A percentile compares a stretch with the other conserved stretches of the same genome.
phyloP scores from a whole-genome alignment of 2,888 invertebrate genomes.

The Anticlea derivata region DNA sequence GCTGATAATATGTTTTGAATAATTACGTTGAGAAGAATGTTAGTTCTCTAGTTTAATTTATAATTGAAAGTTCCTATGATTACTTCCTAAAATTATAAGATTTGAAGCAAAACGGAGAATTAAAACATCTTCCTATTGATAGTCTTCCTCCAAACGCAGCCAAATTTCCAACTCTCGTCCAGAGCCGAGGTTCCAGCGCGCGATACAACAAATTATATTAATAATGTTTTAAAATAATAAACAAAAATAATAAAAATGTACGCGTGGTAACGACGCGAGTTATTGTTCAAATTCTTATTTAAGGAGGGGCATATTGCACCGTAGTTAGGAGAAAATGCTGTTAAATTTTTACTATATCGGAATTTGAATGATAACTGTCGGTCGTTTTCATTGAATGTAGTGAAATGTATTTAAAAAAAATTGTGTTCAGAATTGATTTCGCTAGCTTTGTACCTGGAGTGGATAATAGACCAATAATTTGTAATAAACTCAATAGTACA shows the following conservation, averaged over 20 bases:
- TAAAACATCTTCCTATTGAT: constrained; percentile 60
- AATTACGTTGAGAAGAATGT: constrained; percentile 5
- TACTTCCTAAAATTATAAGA: constrained; percentile 44
- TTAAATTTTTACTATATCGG: constrained; percentile 60
- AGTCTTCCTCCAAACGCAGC: constrained; percentile 70
- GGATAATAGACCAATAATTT: constrained; percentile 44
- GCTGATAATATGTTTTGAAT: constrained; percentile 14
- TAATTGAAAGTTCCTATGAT: constrained; percentile 52
- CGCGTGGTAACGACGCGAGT: constrained; percentile 62
- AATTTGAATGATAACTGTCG: constrained; percentile 48
- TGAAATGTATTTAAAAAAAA: constrained; percentile 64
- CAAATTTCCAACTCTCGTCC: constrained; percentile 48
- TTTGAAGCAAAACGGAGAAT: constrained; percentile 30
- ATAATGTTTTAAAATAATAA: constrained; percentile 82
- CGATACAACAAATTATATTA: constrained; percentile 83
- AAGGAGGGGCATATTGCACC: constrained; percentile 61
- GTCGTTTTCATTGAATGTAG: constrained; percentile 70
- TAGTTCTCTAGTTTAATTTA: constrained; percentile 22
- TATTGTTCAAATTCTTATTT: constrained; percentile 51
- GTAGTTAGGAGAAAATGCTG: constrained; percentile 59
- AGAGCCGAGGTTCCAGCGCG: constrained; percentile 63
- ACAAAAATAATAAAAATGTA: constrained; percentile 79
- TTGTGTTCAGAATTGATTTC: constrained; percentile 72
- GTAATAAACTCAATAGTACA: constrained; percentile 61
- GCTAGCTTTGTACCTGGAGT: constrained; percentile 72